Evolutionary conservation across 1,140 invertebrate genomes (phyloP).

Genomic region (Musca domestica): DNA sequence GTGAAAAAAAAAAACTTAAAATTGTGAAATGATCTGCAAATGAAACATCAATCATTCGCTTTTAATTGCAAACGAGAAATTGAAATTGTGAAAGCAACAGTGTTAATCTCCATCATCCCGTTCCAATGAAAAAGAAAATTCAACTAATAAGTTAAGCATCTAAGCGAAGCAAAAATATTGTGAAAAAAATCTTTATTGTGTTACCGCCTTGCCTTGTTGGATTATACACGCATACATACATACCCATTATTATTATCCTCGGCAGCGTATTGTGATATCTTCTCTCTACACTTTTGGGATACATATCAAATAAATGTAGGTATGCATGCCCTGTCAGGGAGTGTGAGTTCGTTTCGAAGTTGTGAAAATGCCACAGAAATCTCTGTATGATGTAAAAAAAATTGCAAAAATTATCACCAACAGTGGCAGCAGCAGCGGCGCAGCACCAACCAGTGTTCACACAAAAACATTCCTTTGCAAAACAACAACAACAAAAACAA

Average conservation of each 20-base stretch:
- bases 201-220: too few species aligned
- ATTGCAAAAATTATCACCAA: constrained; percentile 14
- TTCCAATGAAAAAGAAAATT: too few species aligned
- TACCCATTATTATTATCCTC: too few species aligned
- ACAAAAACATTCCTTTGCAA: constrained; percentile 1
- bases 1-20: too few species aligned
- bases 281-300: background rate
- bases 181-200: background rate
- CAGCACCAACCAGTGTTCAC: background rate
- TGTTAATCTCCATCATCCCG: background rate
- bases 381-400: background rate
- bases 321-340: too few species aligned
- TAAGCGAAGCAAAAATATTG: background rate
- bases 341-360: background rate
- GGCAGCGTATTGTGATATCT: too few species aligned
- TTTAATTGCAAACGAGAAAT: background rate
- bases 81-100: constrained; percentile 10
- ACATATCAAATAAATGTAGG: background rate
- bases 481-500: background rate
- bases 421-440: background rate
- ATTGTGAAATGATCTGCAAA: too few species aligned
- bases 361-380: background rate
- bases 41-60: too few species aligned
- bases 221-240: too few species aligned
- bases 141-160: background rate